These are phyloP conservation scores for Aphidius gifuensis DNA, from an alignment of 1,140 invertebrate genomes.

Conservation along the genomic window DNA sequence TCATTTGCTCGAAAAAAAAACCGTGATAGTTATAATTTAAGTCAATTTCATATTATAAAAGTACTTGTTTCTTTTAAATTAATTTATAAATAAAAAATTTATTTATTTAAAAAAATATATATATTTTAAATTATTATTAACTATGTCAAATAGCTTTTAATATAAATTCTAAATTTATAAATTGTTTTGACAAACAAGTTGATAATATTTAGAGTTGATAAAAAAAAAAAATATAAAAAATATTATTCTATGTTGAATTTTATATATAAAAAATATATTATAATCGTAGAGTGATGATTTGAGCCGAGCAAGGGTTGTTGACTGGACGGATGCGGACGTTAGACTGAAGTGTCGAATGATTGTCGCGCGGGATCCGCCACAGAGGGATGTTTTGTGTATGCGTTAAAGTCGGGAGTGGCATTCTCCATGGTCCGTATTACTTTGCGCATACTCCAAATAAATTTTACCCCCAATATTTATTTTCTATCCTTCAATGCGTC, in stretches of 20 bases:
- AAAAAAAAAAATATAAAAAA: neutral
- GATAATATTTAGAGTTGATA: neutral
- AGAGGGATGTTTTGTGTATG: conserved; percentile 30
- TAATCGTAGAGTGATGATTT: neutral
- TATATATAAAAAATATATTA: neutral
- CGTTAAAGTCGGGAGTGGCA: conserved; percentile 41
- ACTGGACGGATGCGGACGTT: conserved; percentile 42
- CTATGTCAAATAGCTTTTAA: too few relatives aligned
- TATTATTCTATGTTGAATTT: neutral
- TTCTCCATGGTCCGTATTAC: conserved; percentile 25
- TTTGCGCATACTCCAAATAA: conserved; percentile 34
- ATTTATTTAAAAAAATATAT: too few relatives aligned
- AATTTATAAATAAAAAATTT: too few relatives aligned
- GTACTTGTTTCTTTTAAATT: too few relatives aligned
- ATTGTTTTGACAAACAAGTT: neutral
- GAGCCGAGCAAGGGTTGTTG: conserved; percentile 33
- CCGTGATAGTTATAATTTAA: too few relatives aligned
- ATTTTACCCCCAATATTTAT: conserved; percentile 25
- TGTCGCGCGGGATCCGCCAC: conserved; percentile 29
- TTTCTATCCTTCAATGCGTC: conserved; percentile 22
- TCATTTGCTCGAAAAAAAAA: too few relatives aligned
- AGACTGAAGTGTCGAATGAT: conserved; percentile 37
- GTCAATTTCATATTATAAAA: too few relatives aligned
- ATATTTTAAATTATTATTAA: too few relatives aligned
- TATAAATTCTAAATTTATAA: too few relatives aligned